phyloP scores from a whole-genome alignment of 2,888 invertebrate species.

The Sceliomorpha sp. region DNA sequence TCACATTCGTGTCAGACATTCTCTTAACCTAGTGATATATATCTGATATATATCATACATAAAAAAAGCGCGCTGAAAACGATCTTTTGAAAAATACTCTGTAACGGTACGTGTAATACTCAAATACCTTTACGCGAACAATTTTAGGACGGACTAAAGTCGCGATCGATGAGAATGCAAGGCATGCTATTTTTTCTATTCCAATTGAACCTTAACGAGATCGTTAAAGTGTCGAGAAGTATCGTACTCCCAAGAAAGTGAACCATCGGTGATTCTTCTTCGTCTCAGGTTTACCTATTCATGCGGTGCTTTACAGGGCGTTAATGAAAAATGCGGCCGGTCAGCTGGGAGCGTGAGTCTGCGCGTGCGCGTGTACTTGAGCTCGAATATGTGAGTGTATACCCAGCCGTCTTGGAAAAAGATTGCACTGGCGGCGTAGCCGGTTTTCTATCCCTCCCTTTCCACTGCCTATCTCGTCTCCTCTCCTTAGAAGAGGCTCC shows the following conservation, averaged over 20 bases:
- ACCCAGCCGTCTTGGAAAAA: conserved; percentile 60
- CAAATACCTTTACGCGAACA: too few species aligned
- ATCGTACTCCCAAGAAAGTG: conserved; percentile 56
- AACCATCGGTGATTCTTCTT: conserved; percentile 59
- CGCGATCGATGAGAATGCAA: too few species aligned
- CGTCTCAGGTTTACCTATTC: conserved; percentile 71
- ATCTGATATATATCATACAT: conserved; percentile 1
- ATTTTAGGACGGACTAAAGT: too few species aligned
- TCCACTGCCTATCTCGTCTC: conserved; percentile 1
- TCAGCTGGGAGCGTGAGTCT: conserved; percentile 64
- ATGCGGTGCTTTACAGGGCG: conserved; percentile 74
- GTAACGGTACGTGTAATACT: too few species aligned
- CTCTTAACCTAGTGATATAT: conserved; percentile 4
- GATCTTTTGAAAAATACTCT: too few species aligned
- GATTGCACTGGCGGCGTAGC: conserved; percentile 23
- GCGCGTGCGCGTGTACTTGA: conserved; percentile 15
- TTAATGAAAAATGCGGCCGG: conserved; percentile 76
- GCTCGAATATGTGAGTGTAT: conserved; percentile 52
- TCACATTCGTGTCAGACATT: conserved; percentile 7
- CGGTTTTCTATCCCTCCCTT: conserved; percentile 13
- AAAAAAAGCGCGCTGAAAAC: background rate
- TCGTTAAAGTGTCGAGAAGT: background rate
- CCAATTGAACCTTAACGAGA: background rate
- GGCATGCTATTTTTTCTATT: too few species aligned
- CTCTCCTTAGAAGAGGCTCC: conserved; percentile 6